Conservation (phyloP, 2,797 vertebrate species). For the Pangasius macronema region DNA sequence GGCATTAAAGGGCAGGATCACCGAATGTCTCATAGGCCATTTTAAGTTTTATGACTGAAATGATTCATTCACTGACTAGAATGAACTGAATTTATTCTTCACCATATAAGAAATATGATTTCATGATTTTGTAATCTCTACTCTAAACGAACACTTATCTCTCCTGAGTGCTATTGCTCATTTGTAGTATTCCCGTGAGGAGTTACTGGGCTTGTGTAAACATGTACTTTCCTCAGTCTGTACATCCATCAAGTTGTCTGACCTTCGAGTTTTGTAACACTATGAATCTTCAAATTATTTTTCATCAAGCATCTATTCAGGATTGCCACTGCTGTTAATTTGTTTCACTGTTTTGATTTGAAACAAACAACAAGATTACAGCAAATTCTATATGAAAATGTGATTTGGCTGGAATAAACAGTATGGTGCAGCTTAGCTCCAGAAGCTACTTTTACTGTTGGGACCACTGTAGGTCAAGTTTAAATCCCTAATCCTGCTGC, state of each 20-base stretch:
- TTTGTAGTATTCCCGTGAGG: background rate
- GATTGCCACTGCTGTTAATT: background rate
- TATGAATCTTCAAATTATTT: background rate
- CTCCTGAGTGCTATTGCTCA: constrained; percentile 6
- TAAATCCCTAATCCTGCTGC: constrained; percentile 37
- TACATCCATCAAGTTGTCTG: background rate
- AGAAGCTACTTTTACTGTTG: constrained; percentile 24
- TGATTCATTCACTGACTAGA: background rate
- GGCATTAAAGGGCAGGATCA: background rate
- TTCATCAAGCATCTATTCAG: background rate
- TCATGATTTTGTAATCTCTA: background rate
- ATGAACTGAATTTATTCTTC: background rate
- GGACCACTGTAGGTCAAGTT: constrained; percentile 34
- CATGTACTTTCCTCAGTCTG: constrained; percentile 5
- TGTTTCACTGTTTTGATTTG: background rate
- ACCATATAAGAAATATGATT: background rate
- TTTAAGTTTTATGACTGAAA: background rate
- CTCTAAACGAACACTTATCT: constrained; percentile 3
- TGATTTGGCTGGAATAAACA: constrained; percentile 18
- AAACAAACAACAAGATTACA: background rate
- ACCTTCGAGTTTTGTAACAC: background rate
- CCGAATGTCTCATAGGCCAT: background rate
- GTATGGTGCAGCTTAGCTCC: constrained; percentile 19
- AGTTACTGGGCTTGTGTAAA: constrained; percentile 12
- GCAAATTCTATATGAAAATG: constrained; percentile 6